phyloP scores from a whole-genome alignment of 2,797 vertebrate genomes.

The Clarias fuscus region DNA sequence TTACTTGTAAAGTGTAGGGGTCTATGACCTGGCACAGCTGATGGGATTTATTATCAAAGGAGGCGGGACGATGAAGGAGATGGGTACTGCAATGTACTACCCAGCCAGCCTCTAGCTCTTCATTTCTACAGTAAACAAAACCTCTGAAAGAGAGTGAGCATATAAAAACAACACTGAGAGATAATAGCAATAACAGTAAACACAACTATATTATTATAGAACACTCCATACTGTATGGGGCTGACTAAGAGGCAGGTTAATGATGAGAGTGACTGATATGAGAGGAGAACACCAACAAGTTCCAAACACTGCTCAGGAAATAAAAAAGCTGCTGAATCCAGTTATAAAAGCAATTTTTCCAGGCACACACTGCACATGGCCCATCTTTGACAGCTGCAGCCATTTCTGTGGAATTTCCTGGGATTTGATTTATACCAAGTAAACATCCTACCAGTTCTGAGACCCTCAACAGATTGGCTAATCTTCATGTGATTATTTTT shows the following conservation, averaged over 20 bases:
- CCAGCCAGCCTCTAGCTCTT: slow-evolving; percentile 96
- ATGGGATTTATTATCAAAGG: slow-evolving; percentile 96
- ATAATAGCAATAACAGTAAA: neutral
- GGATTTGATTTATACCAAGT: neutral
- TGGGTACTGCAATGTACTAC: slow-evolving; percentile 83
- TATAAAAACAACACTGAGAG: neutral
- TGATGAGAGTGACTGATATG: neutral
- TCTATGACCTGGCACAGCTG: slow-evolving; percentile 97
- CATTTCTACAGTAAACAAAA: slow-evolving; percentile 97
- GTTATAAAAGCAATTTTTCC: neutral
- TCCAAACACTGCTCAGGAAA: neutral
- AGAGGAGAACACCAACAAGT: neutral
- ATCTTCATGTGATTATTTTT: neutral
- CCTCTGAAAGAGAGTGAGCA: slow-evolving; percentile 73
- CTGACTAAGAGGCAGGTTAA: neutral
- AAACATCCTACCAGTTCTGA: neutral
- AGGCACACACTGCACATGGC: neutral
- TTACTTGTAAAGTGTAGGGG: slow-evolving; percentile 95
- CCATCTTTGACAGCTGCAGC: neutral
- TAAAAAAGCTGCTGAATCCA: neutral
- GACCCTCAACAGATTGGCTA: neutral
- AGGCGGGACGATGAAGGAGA: slow-evolving; percentile 91
- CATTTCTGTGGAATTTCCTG: neutral
- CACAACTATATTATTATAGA: neutral
- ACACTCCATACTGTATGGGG: neutral